Percentiles rank a stretch among this genome's conserved stretches.
Evolutionary conservation across 2,113 vertebrate genomes (phyloP).

Genomic region (Sarotherodon lohbergeri): DNA sequence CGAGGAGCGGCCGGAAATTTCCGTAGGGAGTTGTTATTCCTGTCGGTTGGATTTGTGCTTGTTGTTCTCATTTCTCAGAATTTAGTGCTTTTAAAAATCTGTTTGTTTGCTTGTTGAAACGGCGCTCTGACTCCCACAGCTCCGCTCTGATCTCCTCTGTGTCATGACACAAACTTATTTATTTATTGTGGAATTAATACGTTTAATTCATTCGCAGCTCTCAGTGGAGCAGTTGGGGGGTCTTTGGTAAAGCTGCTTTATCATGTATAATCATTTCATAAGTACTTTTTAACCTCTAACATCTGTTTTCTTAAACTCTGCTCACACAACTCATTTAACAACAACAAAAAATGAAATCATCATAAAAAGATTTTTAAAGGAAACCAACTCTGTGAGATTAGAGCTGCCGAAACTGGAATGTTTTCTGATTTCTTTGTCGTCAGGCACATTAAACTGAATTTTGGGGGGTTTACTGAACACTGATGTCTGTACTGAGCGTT

Average conservation of each 20-base stretch:
- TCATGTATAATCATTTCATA: background rate
- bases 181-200: background rate
- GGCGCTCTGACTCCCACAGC: background rate
- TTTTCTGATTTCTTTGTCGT: background rate
- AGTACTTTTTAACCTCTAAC: background rate
- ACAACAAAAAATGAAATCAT: background rate
- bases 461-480: accelerated
- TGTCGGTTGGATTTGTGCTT: background rate
- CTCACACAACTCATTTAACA: background rate
- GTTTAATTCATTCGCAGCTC: background rate
- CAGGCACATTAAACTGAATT: background rate
- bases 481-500: background rate
- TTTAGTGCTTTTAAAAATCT: background rate
- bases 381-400: background rate
- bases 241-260: background rate
- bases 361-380: background rate
- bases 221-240: background rate
- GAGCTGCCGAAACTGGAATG: background rate
- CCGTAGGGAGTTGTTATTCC: background rate
- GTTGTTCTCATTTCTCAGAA: background rate
- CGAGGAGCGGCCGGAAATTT: constrained; percentile 24
- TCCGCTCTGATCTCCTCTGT: background rate
- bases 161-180: background rate
- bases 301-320: background rate
- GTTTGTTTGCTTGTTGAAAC: background rate